Conservation (phyloP, 2,888 invertebrate genomes). For the Dynastes tityus region DNA sequence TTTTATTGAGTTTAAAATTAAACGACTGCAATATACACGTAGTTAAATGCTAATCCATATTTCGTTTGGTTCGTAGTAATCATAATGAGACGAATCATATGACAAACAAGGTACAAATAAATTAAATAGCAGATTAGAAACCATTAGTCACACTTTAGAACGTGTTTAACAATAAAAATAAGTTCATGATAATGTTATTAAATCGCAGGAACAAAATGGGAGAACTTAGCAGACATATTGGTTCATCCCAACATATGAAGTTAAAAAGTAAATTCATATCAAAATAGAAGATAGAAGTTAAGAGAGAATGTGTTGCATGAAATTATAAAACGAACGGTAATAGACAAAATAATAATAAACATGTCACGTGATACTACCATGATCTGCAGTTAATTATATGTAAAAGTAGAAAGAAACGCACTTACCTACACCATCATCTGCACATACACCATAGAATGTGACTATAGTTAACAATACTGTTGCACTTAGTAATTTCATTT, state of each 20-base stretch:
- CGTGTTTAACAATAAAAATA: not conserved
- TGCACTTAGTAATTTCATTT: slow-evolving; percentile 27
- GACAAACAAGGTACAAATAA: slow-evolving; percentile 54
- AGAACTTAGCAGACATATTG: slow-evolving; percentile 3
- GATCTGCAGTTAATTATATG: slow-evolving; percentile 21
- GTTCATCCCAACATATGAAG: not conserved
- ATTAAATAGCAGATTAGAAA: not conserved
- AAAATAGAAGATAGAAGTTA: no score
- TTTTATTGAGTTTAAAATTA: no score
- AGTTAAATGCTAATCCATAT: no score
- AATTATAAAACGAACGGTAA: not conserved
- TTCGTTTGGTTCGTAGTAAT: no score
- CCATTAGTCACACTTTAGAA: not conserved
- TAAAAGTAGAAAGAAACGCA: slow-evolving; percentile 8
- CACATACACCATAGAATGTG: slow-evolving; percentile 3
- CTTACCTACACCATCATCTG: slow-evolving; percentile 8
- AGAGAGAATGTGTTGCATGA: not conserved
- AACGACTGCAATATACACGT: no score
- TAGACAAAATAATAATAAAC: slow-evolving; percentile 7
- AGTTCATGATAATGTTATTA: not conserved
- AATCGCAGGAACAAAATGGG: not conserved
- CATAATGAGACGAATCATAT: slow-evolving; percentile 66
- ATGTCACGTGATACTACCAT: slow-evolving; percentile 39
- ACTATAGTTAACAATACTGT: slow-evolving; percentile 9
- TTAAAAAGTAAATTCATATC: not conserved